Evolutionary conservation across 2,113 vertebrate genomes (phyloP), one percentile per base, ranked within the genome.

Genomic region (Pimephales promelas): DNA sequence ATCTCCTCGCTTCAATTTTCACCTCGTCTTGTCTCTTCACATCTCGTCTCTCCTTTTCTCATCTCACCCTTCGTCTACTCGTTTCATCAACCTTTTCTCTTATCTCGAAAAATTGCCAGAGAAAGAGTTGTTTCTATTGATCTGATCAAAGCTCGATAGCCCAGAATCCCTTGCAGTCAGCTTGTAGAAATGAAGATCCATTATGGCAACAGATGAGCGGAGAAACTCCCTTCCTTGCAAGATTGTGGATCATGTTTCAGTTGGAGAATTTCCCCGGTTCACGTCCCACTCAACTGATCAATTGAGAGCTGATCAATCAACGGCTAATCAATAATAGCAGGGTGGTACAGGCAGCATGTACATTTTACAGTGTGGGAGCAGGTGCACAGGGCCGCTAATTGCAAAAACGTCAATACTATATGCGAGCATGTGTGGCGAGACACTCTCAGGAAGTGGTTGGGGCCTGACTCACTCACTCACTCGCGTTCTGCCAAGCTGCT

Each of bases 351-450:
- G 91, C 92, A 89, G 90, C 81, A 88, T n/a, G 83, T 81, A 71
- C 40, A 83, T 84, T 87, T 86, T 85, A 36, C 83, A 88, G 87
- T 88, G 88, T 85, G 89, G 92, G 90, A 91, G 92, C 94, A 95
- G 93, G 93, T 95, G 92, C 90, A 89, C 89, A 86, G 71, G 66
- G 79, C 90, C 86, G 86, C 93, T 94, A 94, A 94, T 95, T 92
- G 92, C 92, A 92, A 92, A 90, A 88, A 86, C 91, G 91, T 94
- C 91, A 88, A 92, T 94, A 92, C 70, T 61, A 72, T 82, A 26
- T 49, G 64, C 72, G 71, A 84, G 62, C 74, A 87, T 86, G 84
- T 70, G 40, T 64, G 59, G 71, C 3, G 40, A 49, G 64, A 49
- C 16, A 14, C 14, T 24, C 26, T 87, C 56, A 54, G 66, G 68